These are phyloP conservation scores for Heterohyrax brucei DNA, from an alignment of 2,797 vertebrate genomes.

Conservation along the genomic window DNA sequence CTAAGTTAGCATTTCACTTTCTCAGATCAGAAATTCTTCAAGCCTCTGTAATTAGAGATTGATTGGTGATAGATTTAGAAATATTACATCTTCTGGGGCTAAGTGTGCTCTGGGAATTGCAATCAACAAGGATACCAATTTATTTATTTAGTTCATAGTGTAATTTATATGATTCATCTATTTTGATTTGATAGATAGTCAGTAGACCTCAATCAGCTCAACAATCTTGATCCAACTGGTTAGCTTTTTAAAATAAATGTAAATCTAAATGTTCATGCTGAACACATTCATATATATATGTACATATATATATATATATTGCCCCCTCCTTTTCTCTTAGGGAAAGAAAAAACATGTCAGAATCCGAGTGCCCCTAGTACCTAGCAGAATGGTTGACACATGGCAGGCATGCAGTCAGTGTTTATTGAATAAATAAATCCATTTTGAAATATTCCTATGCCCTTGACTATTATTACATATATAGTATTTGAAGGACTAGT, in stretches of 20 bases:
- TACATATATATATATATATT: constrained; percentile 9
- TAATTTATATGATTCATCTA: constrained; percentile 45
- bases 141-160: background rate
- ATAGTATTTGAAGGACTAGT: background rate
- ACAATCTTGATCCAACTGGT: background rate
- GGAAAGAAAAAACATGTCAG: background rate
- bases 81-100: constrained; percentile 7
- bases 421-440: constrained; percentile 24
- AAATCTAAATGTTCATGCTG: background rate
- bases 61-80: background rate
- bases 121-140: background rate
- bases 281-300: background rate
- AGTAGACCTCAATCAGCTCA: background rate
- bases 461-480: constrained; percentile 5
- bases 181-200: background rate
- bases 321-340: background rate
- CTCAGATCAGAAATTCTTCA: constrained; percentile 53
- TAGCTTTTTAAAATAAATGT: constrained; percentile 29
- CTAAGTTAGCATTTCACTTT: constrained; percentile 53
- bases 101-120: background rate
- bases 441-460: constrained; percentile 1
- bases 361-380: background rate
- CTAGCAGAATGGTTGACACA: background rate
- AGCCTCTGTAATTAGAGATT: background rate
- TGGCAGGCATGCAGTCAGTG: background rate